phyloP scores from a whole-genome alignment of 2,113 vertebrate genomes.

The Rhinoderma darwinii region DNA sequence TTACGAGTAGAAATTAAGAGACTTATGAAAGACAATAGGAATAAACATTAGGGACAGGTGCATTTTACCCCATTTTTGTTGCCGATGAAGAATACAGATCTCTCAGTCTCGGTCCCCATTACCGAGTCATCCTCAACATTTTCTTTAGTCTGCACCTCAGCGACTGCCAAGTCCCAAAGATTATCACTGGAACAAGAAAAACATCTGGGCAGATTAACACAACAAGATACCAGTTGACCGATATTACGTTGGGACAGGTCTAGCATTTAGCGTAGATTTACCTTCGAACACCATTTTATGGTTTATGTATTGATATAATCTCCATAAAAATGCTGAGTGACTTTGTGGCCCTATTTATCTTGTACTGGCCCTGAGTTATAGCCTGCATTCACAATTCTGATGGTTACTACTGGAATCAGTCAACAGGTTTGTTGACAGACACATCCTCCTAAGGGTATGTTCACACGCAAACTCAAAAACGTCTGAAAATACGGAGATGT shows the following conservation, averaged over 20 bases:
- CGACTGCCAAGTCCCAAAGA: constrained; percentile 90
- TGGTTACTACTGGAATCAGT: too few relatives aligned
- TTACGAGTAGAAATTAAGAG: too few relatives aligned
- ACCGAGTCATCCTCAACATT: constrained; percentile 60
- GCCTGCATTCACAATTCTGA: neutral
- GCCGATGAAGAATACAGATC: constrained; percentile 87
- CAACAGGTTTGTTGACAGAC: too few relatives aligned
- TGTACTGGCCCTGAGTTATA: neutral
- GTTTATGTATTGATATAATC: neutral
- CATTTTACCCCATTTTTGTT: constrained; percentile 88
- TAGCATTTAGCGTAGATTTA: too few relatives aligned
- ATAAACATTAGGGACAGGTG: too few relatives aligned
- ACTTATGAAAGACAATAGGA: too few relatives aligned
- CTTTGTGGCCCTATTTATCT: too few relatives aligned
- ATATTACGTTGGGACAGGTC: neutral
- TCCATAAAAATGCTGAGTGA: too few relatives aligned
- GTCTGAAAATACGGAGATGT: too few relatives aligned
- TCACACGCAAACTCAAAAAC: too few relatives aligned
- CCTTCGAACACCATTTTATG: too few relatives aligned
- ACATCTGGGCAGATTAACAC: neutral
- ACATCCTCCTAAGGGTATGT: too few relatives aligned
- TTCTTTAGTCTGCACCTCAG: constrained; percentile 78
- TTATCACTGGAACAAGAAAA: constrained; percentile 75
- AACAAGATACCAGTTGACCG: neutral
- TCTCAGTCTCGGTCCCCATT: constrained; percentile 73